phyloP scores from a whole-genome alignment of 2,113 vertebrate species.

The Murina feae region DNA sequence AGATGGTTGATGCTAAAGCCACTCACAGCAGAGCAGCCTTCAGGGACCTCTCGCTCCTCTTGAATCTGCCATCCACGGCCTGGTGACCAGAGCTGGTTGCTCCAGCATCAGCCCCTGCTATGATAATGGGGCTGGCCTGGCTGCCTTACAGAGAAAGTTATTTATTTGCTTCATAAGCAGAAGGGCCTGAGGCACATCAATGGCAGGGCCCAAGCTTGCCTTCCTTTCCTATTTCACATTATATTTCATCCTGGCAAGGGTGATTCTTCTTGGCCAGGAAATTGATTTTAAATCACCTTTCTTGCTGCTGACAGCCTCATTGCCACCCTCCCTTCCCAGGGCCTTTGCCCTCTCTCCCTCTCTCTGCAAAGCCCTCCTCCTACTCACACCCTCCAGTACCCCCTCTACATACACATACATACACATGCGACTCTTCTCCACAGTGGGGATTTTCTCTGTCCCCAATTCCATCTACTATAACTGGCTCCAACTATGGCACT shows the following conservation, averaged over 20 bases:
- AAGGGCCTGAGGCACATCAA: not conserved
- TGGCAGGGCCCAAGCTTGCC: not conserved
- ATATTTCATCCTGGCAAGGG: constrained; percentile 54
- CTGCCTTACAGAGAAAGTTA: not conserved
- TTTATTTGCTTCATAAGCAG: constrained; percentile 63
- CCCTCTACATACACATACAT: not conserved
- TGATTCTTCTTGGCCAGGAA: constrained; percentile 64
- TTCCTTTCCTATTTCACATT: constrained; percentile 37
- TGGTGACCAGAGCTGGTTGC: not conserved
- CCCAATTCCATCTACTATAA: constrained; percentile 22
- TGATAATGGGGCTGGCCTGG: not conserved
- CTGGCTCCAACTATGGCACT: not conserved
- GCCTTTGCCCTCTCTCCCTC: not conserved
- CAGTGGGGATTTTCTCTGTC: not conserved
- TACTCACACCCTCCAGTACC: not conserved
- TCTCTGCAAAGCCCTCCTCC: not conserved
- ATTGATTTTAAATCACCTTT: constrained; percentile 66
- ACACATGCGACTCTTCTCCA: not conserved
- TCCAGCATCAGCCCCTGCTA: not conserved
- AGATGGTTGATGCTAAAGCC: not conserved
- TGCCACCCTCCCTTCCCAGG: not conserved
- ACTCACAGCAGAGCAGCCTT: not conserved
- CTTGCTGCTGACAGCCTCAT: not conserved
- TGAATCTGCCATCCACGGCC: not conserved
- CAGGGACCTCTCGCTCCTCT: not conserved